These are phyloP conservation scores for Drosophila mauritiana DNA, from an alignment of 1,140 invertebrate genomes.

Conservation along the genomic window DNA sequence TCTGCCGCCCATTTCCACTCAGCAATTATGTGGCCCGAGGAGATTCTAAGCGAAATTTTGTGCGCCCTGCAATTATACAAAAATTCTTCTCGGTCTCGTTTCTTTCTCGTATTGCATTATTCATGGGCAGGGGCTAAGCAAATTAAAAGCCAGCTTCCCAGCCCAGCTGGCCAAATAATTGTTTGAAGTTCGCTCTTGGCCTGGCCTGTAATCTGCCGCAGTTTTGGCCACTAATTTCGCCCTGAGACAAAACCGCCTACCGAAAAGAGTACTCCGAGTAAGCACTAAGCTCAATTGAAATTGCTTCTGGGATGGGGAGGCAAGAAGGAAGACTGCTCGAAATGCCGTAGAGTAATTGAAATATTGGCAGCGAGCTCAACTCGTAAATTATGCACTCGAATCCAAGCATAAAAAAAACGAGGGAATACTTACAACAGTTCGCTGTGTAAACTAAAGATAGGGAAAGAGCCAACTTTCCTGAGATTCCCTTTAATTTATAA, in stretches of 20 bases:
- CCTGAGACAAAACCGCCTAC: conserved; percentile 73
- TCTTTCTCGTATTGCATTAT: conserved; percentile 50
- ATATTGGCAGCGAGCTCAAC: conserved; percentile 58
- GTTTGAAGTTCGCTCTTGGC: conserved; percentile 67
- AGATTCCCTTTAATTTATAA: conserved; percentile 82
- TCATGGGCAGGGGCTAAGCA: conserved; percentile 55
- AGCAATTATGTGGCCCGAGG: conserved; percentile 44
- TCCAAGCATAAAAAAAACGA: not conserved
- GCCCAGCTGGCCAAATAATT: conserved; percentile 63
- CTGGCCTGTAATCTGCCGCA: conserved; percentile 77
- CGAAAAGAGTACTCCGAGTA: conserved; percentile 19
- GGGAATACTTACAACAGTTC: not conserved
- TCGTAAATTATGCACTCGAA: conserved; percentile 64
- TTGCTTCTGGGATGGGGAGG: conserved; percentile 17
- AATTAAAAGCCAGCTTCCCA: conserved; percentile 67
- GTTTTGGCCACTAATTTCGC: conserved; percentile 78
- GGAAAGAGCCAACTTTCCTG: conserved; percentile 35
- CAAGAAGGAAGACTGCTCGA: not conserved
- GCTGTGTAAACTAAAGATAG: conserved; percentile 9
- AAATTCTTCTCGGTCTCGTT: conserved; percentile 39
- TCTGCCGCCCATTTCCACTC: conserved; percentile 16
- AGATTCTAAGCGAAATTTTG: conserved; percentile 51
- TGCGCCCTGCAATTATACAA: conserved; percentile 51
- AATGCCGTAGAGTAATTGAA: conserved; percentile 59
- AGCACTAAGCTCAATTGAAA: conserved; percentile 55